A percentile compares a stretch with the other conserved stretches of the same genome.
Evolutionary conservation across 2,113 vertebrate species (phyloP).

Genomic region (Nerophis lumbriciformis): DNA sequence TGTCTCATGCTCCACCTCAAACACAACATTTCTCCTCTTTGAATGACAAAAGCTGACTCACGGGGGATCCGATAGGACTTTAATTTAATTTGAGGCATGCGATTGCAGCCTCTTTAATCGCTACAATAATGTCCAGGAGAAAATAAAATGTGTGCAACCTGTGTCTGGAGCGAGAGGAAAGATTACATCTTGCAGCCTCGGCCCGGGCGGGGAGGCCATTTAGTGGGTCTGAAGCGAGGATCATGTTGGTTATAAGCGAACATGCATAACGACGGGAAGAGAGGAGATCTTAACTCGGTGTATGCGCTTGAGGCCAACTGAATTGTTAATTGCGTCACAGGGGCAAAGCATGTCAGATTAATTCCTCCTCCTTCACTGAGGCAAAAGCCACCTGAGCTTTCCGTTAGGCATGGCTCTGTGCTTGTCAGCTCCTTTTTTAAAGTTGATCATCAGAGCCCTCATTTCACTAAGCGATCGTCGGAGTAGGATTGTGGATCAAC

Average conservation of each 20-base stretch:
- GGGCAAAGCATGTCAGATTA: slow-evolving; percentile 38
- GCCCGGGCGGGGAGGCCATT: slow-evolving; percentile 17
- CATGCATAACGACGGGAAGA: slow-evolving; percentile 24
- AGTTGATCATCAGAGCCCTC: slow-evolving; percentile 28
- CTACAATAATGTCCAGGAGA: slow-evolving; percentile 37
- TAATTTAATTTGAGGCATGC: slow-evolving; percentile 63
- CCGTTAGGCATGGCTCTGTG: slow-evolving; percentile 11
- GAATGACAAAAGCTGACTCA: slow-evolving; percentile 43
- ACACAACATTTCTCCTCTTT: slow-evolving; percentile 49
- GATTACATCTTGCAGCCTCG: slow-evolving; percentile 47
- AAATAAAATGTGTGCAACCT: slow-evolving; percentile 20
- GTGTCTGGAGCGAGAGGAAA: slow-evolving; percentile 12
- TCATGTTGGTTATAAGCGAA: slow-evolving; percentile 24
- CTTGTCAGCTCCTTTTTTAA: slow-evolving; percentile 28
- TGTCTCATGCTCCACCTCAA: slow-evolving; percentile 30
- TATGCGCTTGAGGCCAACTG: slow-evolving; percentile 8
- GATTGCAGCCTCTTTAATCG: slow-evolving; percentile 45
- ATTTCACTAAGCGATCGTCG: slow-evolving; percentile 33
- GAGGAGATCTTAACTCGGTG: slow-evolving; percentile 22
- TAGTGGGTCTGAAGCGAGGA: slow-evolving; percentile 27
- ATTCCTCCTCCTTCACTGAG: slow-evolving; percentile 35
- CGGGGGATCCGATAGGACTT: slow-evolving; percentile 47
- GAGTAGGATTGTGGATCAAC: slow-evolving; percentile 15
- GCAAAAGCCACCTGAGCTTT: slow-evolving; percentile 11
- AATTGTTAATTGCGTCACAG: slow-evolving; percentile 30